Evolutionary conservation across 1,140 invertebrate species (phyloP).

Genomic region (Trialeurodes vaporariorum): DNA sequence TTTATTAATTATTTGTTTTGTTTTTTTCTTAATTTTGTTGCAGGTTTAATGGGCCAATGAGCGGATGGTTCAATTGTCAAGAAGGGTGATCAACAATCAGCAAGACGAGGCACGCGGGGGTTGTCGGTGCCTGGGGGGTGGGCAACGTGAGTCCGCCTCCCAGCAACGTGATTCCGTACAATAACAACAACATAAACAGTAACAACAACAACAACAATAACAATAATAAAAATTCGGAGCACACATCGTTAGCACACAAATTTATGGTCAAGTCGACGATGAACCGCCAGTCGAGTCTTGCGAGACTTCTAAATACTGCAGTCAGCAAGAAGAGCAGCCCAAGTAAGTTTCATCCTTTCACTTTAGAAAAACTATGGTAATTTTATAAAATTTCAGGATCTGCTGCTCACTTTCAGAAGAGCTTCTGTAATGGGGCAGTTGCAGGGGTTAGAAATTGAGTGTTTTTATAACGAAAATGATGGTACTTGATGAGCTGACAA

Average conservation of each 20-base stretch:
- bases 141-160: constrained; percentile 35
- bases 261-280: constrained; percentile 40
- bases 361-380: no score
- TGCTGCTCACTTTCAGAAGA: no score
- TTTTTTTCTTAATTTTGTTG: neutral
- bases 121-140: constrained; percentile 39
- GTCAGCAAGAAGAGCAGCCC: constrained; percentile 41
- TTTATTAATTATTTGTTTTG: no score
- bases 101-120: constrained; percentile 35
- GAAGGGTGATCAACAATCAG: neutral
- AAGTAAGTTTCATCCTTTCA: neutral
- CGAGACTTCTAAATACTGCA: constrained; percentile 49
- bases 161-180: constrained; percentile 28
- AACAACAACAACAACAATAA: neutral
- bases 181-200: constrained; percentile 27
- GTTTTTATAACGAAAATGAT: no score
- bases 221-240: constrained; percentile 20
- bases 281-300: constrained; percentile 52
- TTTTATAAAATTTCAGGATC: no score
- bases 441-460: no score
- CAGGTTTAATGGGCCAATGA: neutral
- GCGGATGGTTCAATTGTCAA: neutral
- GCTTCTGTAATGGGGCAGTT: no score
- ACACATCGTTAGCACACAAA: constrained; percentile 23
- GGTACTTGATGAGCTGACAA: no score